Evolutionary conservation across 2,113 vertebrate species (phyloP).

Genomic region (Coreoperca whiteheadi): DNA sequence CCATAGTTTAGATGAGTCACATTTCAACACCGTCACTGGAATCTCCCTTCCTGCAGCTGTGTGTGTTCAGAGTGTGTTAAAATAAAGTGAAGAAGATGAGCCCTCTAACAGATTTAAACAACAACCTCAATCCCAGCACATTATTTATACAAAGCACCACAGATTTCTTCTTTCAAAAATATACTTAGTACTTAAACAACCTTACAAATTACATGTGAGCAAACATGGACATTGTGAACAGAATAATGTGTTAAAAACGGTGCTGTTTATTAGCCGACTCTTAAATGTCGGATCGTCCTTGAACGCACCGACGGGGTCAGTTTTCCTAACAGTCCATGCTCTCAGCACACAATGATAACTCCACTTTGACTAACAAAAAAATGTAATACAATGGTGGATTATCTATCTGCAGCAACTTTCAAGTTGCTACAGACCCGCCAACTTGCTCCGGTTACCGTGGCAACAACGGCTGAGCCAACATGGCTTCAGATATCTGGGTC

Average conservation of each 20-base stretch:
- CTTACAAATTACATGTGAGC: not conserved
- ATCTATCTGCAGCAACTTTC: constrained; percentile 36
- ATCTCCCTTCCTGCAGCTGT: constrained; percentile 47
- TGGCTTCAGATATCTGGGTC: constrained; percentile 67
- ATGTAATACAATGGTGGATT: too few species aligned
- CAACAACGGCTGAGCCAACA: constrained; percentile 43
- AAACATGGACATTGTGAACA: not conserved
- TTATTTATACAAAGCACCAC: not conserved
- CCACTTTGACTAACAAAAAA: not conserved
- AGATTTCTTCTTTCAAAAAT: constrained; percentile 13
- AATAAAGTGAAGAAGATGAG: not conserved
- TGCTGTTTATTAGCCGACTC: not conserved
- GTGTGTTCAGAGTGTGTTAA: not conserved
- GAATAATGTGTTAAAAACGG: not conserved
- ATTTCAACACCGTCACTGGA: constrained; percentile 55
- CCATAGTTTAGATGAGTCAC: constrained; percentile 63
- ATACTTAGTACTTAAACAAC: not conserved
- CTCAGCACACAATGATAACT: not conserved
- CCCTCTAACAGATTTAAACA: not conserved
- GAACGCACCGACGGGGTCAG: not conserved
- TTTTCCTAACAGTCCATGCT: not conserved
- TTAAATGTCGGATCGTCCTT: not conserved
- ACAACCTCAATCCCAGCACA: not conserved
- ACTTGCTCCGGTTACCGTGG: constrained; percentile 50
- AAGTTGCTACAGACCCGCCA: constrained; percentile 1